Conservation (phyloP, 2,113 vertebrate genomes). For the Laterallus jamaicensis region DNA sequence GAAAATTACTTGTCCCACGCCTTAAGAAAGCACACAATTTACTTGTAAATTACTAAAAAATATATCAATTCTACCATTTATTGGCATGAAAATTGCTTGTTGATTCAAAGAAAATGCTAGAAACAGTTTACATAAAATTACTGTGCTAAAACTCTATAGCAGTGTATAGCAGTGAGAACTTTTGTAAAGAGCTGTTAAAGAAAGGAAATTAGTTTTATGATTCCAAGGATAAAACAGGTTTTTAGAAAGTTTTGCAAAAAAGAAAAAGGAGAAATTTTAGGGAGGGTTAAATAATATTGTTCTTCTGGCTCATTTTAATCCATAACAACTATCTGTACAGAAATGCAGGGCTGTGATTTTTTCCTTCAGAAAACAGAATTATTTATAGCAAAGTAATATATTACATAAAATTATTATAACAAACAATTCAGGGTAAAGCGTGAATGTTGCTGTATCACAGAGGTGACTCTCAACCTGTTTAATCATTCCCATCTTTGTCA, state of each 20-base stretch:
- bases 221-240: not conserved
- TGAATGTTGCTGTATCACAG: not conserved
- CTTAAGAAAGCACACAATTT: conserved; percentile 7
- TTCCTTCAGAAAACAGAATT: not conserved
- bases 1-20: not conserved
- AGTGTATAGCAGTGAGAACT: conserved; percentile 14
- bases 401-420: not conserved
- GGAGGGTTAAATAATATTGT: not conserved
- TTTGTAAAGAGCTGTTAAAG: conserved; percentile 27
- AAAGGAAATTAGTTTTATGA: conserved; percentile 30
- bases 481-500: not conserved
- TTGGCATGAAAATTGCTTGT: conserved; percentile 43
- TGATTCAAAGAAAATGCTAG: conserved; percentile 25
- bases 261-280: not conserved
- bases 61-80: not conserved
- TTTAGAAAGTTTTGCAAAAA: not conserved
- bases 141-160: not conserved
- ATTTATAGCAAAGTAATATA: not conserved
- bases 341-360: not conserved
- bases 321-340: not conserved
- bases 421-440: not conserved
- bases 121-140: conserved; percentile 19
- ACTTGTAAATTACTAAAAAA: conserved; percentile 32
- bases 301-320: not conserved
- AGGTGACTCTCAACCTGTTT: not conserved